A percentile compares a stretch with the other conserved stretches of the same genome.
These are phyloP conservation scores for Diprion similis DNA, from an alignment of 1,140 invertebrate genomes.

Conservation along the genomic window DNA sequence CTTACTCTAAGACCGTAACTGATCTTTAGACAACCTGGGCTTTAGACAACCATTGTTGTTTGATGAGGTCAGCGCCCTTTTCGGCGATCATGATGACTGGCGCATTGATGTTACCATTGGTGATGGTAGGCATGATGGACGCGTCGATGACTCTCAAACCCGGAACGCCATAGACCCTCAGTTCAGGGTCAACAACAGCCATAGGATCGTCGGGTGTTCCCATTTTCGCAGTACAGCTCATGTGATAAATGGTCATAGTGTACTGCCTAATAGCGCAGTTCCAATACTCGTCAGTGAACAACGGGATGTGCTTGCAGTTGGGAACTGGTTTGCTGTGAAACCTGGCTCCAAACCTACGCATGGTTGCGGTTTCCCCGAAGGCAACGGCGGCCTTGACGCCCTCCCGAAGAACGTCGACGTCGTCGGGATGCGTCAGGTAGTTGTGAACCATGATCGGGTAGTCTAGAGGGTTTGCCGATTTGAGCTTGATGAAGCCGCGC, in stretches of 20 bases:
- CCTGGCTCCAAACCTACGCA: constrained; percentile 77
- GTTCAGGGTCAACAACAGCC: constrained; percentile 82
- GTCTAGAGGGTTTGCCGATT: constrained; percentile 79
- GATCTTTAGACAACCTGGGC: too few relatives aligned
- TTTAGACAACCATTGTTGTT: constrained; percentile 68
- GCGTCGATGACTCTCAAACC: constrained; percentile 82
- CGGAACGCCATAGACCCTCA: constrained; percentile 78
- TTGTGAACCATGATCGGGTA: constrained; percentile 90
- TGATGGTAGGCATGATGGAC: constrained; percentile 82
- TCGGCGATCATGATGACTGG: constrained; percentile 93
- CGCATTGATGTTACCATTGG: constrained; percentile 86
- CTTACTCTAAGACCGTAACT: too few relatives aligned
- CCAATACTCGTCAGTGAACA: constrained; percentile 86
- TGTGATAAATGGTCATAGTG: constrained; percentile 87
- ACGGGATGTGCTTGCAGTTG: constrained; percentile 78
- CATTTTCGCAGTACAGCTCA: constrained; percentile 87
- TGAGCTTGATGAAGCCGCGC: constrained; percentile 77
- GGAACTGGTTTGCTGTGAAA: constrained; percentile 76
- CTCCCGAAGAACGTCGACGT: constrained; percentile 79
- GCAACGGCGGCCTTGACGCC: constrained; percentile 86
- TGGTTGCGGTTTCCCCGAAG: constrained; percentile 74
- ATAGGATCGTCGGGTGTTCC: constrained; percentile 76
- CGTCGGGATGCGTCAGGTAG: constrained; percentile 83
- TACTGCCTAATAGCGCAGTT: constrained; percentile 80
- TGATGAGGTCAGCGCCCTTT: constrained; percentile 88